These are phyloP conservation scores for Alfaro cultratus DNA, from an alignment of 2,797 vertebrate species.

Conservation along the genomic window DNA sequence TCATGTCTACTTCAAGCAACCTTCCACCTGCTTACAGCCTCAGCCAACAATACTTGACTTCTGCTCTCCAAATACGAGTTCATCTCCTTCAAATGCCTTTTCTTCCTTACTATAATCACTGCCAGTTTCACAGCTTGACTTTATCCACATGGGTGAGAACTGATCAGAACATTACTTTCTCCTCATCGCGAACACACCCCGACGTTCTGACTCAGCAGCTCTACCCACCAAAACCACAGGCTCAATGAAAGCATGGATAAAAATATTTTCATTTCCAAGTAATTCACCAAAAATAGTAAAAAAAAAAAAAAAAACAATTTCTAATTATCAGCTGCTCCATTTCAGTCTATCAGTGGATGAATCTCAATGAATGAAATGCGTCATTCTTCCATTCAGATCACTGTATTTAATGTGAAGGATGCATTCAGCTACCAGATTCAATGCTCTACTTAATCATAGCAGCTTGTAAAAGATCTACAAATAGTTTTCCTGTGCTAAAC, in stretches of 20 bases:
- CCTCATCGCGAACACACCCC: background rate
- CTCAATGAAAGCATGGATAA: background rate
- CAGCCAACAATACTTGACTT: background rate
- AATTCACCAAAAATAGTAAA: too few species aligned
- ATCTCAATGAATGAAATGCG: background rate
- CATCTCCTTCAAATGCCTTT: background rate
- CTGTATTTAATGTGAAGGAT: background rate
- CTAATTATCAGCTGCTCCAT: background rate
- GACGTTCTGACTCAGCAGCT: background rate
- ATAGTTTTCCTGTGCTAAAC: constrained; percentile 5
- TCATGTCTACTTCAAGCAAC: background rate
- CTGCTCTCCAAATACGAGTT: background rate
- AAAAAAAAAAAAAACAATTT: background rate
- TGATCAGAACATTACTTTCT: background rate
- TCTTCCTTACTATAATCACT: background rate
- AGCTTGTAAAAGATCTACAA: constrained; percentile 6
- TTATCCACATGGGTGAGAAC: background rate
- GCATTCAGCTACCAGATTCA: constrained; percentile 2
- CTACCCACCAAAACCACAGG: background rate
- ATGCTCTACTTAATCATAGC: constrained; percentile 3
- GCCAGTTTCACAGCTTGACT: background rate
- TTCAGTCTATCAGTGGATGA: background rate
- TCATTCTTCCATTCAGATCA: background rate
- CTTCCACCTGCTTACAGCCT: constrained; percentile 8
- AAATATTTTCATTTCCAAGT: background rate